Conservation (phyloP, 2,113 vertebrate species). For the Thunnus thynnus region DNA sequence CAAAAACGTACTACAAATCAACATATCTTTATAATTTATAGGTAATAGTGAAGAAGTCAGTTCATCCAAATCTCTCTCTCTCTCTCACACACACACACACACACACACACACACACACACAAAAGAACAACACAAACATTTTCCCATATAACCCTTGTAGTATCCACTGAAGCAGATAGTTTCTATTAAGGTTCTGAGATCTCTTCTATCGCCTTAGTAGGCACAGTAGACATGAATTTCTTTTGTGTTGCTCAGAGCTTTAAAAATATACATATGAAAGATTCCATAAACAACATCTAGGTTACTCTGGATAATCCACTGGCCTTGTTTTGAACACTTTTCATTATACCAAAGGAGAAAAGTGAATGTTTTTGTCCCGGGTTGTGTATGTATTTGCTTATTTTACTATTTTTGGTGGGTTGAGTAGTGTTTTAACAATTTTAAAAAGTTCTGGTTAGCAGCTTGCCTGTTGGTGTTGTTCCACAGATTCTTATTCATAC, state of each 20-base stretch:
- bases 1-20: neutral
- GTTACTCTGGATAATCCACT: neutral
- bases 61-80: neutral
- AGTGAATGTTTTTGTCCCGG: too few relatives aligned
- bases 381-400: slow-evolving; percentile 3
- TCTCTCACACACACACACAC: too few relatives aligned
- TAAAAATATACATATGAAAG: slow-evolving; percentile 8
- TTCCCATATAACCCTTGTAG: neutral
- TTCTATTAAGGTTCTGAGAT: slow-evolving; percentile 32
- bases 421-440: neutral
- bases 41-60: slow-evolving; percentile 4
- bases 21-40: neutral
- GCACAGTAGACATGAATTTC: slow-evolving; percentile 1
- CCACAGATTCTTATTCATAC: neutral
- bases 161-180: slow-evolving; percentile 9
- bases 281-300: neutral
- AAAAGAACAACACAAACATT: neutral
- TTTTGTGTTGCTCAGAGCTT: slow-evolving; percentile 7
- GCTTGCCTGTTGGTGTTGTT: neutral
- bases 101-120: too few relatives aligned
- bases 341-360: neutral
- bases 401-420: neutral
- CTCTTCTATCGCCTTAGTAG: neutral
- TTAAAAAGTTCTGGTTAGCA: too few relatives aligned
- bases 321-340: neutral